Evolutionary conservation across 2,797 vertebrate species (phyloP), one percentile per base, ranked within the genome.

Genomic region (Odontamblyopus rebecca): DNA sequence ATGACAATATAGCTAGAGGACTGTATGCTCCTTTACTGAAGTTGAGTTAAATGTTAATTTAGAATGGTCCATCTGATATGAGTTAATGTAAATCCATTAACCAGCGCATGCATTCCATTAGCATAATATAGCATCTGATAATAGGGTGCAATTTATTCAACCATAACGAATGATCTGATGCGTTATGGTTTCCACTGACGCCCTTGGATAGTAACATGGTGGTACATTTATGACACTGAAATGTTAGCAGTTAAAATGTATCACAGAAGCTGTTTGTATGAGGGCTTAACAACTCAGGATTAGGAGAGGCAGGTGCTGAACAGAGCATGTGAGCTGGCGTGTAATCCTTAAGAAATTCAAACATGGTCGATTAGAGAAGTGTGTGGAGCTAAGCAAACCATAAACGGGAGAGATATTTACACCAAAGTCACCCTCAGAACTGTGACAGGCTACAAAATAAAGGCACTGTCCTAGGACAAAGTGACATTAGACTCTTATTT

Each of bases 261-360:
- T 15, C 38, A 32, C 13, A 63, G 61, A 38, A 32, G 41, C 16
- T 67, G 12, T 54, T 23, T 68, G 35, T 57, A 73, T 50, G 23
- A 51, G 67, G 27, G 53, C 32, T 61, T 26, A 64, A 63, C 13
- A 48, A 32, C 59, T 8, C 41, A 67, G 51, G 61, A 50, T 57
- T 27, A 59, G 26, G 53, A 41, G 71, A 61, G 57, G 26, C 57
- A 69, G 67, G 64, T 68, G 71, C 56, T 53, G 38, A 56, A 62
- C 66, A 38, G 27, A 73, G 48, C 41, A 29, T 66, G 18, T 62
- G 53, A 51, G 23, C 13, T 30, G 16, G 38, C 76, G 56, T 57
- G 66, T 67, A 73, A 66, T 71, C 44, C 54, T 65, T 27, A n/a
- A 32, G 44, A 68, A 74, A 69, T 65, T 44, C 69, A 61, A 80